Evolutionary conservation across 2,888 invertebrate species (phyloP), one percentile per base, ranked within the genome.

Genomic region (Eupithecia abbreviata): DNA sequence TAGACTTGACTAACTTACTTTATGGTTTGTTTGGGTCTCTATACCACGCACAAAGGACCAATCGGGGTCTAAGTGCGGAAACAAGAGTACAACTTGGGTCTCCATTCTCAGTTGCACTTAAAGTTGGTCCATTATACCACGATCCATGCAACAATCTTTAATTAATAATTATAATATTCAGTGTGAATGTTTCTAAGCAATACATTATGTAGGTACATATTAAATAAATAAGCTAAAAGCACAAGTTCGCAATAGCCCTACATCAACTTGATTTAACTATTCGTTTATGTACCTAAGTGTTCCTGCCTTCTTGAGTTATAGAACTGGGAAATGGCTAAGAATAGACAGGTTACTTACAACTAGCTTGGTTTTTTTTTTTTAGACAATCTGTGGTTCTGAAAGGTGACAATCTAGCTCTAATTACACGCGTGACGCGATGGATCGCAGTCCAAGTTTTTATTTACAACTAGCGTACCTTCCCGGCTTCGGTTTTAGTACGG

Each of bases 211-310:
- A 18, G 10, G 6, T 55, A 55, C 18, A 3, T 58, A n/a, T 7
- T 55, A 18, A 55, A 55, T 18, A 62, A 18, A 58, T 3, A 3
- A 18, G 42, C 43, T 43, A 43, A 43, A 67, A 69, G 70, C 51
- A 43, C 45, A 71, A 67, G 70, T 71, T 73, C 68, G 75, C 75
- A 75, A 72, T 75, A 78, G 71, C 62, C 73, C 49, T 78, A 58
- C 75, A 75, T 75, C 78, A 75, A 73, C 73, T 78, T 75, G 77
- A 77, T 73, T 73, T 47, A 58, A 4, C 10, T 18, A 75, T 75
- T 70, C 70, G 69, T n/a, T 73, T 41, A 51, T 30, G 45, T 67
- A 66, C n/a, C 30, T 66, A 41, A 69, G 69, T 69, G 18, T 47
- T 65, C 66, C 62, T 68, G 68, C 43, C 73, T 49, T 43, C 42